These are phyloP conservation scores for Hylia prasina DNA, from an alignment of 2,113 vertebrate species.

Conservation along the genomic window DNA sequence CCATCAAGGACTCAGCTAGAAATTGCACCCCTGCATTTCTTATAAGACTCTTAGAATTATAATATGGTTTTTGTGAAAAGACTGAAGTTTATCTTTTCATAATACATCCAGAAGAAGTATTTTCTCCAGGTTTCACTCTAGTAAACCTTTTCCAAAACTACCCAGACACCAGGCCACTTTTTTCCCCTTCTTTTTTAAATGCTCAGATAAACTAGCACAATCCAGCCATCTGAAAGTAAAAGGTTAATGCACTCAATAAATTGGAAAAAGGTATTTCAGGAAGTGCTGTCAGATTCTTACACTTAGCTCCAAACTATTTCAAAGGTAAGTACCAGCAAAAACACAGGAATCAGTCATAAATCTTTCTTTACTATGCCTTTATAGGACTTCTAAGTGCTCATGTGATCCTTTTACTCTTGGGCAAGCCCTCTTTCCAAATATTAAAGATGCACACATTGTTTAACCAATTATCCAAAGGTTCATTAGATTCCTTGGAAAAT, in stretches of 20 bases:
- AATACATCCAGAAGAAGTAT: background rate
- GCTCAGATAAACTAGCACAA: background rate
- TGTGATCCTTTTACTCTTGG: background rate
- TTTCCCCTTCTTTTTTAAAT: background rate
- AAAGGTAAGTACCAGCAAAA: constrained; percentile 20
- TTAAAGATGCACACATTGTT: background rate
- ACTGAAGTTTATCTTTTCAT: background rate
- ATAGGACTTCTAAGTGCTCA: background rate
- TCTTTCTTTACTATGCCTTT: background rate
- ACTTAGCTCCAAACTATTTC: constrained; percentile 4
- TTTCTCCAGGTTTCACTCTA: background rate
- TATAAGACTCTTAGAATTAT: background rate
- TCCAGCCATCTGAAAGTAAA: background rate
- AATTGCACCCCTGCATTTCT: background rate
- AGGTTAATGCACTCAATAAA: background rate
- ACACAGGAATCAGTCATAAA: background rate
- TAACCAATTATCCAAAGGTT: background rate
- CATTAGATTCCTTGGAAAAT: background rate
- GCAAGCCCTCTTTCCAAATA: background rate
- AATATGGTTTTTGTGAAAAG: background rate
- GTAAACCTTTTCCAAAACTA: background rate
- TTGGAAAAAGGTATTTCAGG: background rate
- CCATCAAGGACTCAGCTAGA: background rate
- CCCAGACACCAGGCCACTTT: background rate
- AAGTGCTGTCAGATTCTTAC: background rate